A percentile compares a stretch with the other conserved stretches of the same genome.
phyloP scores from a whole-genome alignment of 2,797 vertebrate species.

The Varecia variegata region DNA sequence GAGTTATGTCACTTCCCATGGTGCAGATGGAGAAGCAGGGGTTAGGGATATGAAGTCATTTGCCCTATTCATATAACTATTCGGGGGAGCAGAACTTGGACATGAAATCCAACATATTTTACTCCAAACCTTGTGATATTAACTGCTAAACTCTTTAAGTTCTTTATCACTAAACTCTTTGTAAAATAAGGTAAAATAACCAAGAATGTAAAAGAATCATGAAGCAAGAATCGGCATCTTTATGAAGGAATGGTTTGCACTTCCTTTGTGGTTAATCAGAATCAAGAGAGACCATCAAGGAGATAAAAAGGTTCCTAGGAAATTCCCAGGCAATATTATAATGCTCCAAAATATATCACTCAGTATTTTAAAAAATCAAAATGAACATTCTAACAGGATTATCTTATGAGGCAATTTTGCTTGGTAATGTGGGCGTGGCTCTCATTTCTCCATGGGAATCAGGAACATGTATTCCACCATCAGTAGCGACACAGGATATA shows the following conservation, averaged over 20 bases:
- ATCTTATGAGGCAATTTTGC: not conserved
- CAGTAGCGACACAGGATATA: slow-evolving; percentile 50
- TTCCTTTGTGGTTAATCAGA: not conserved
- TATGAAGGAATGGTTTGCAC: not conserved
- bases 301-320: not conserved
- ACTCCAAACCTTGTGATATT: not conserved
- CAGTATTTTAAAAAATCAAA: slow-evolving; percentile 4
- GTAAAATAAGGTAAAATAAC: slow-evolving; percentile 1
- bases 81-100: not conserved
- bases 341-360: not conserved
- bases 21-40: not conserved
- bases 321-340: not conserved
- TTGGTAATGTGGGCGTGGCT: not conserved
- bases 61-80: not conserved
- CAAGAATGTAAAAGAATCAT: not conserved
- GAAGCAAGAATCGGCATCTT: not conserved
- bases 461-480: slow-evolving; percentile 23
- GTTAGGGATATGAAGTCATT: not conserved
- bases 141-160: not conserved
- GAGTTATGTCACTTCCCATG: not conserved
- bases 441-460: slow-evolving; percentile 19
- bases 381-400: slow-evolving; percentile 8
- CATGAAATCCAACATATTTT: not conserved
- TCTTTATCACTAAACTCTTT: not conserved
- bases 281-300: not conserved